Percentiles rank a stretch among this genome's conserved stretches.
Conservation (phyloP, 2,797 vertebrate species). For the Syndactyla subalaris region DNA sequence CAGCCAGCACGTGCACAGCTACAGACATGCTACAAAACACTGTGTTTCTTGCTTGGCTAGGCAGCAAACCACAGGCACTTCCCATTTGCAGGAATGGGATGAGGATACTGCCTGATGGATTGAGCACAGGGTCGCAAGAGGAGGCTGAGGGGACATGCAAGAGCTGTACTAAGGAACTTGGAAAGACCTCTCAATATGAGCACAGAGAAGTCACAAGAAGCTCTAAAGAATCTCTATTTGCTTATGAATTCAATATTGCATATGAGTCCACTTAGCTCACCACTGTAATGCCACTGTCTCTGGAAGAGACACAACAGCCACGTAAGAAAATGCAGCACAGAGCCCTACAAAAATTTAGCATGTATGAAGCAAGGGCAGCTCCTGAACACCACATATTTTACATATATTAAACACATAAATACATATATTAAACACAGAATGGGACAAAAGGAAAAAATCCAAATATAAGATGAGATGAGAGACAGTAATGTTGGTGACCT, state of each 20-base stretch:
- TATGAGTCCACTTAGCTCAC: neutral
- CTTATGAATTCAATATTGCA: neutral
- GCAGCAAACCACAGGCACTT: neutral
- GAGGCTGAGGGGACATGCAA: neutral
- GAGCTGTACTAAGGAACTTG: neutral
- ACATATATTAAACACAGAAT: neutral
- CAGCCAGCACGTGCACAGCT: neutral
- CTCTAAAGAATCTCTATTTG: neutral
- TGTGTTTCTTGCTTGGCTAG: neutral
- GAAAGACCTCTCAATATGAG: neutral
- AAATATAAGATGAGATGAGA: neutral
- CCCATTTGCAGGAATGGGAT: neutral
- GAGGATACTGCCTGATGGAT: neutral
- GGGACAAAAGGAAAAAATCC: neutral
- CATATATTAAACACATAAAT: too few relatives aligned
- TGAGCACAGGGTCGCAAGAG: neutral
- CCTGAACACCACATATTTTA: neutral
- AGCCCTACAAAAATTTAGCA: neutral
- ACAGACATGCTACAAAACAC: neutral
- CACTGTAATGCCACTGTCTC: neutral
- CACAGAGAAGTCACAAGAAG: neutral
- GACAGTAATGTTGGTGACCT: neutral
- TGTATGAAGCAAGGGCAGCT: neutral
- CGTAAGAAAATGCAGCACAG: neutral
- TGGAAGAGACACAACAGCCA: neutral